phyloP scores from a whole-genome alignment of 2,888 invertebrate species.

The Nineta flava region DNA sequence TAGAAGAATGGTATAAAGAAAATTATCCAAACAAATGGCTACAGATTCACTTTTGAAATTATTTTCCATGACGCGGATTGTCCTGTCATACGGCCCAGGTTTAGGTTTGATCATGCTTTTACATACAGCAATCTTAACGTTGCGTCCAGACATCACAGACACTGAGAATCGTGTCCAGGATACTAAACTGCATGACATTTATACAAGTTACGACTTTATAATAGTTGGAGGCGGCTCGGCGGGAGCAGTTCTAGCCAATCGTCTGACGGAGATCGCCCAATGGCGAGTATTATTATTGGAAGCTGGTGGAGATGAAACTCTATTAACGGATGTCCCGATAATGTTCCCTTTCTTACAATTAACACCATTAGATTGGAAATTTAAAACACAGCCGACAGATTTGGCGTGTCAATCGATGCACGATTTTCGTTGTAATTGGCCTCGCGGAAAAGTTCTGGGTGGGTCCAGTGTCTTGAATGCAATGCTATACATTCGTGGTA shows the following conservation, averaged over 20 bases:
- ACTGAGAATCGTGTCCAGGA: constrained; percentile 41
- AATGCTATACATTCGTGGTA: constrained; percentile 79
- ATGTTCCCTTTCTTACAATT: constrained; percentile 55
- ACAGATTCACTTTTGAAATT: constrained; percentile 20
- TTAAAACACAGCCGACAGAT: constrained; percentile 54
- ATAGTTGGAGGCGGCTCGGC: constrained; percentile 71
- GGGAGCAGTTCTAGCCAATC: constrained; percentile 61
- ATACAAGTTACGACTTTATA: constrained; percentile 58
- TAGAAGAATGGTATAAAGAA: no score
- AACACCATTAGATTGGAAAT: constrained; percentile 68
- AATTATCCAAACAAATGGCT: not conserved
- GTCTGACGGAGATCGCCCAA: constrained; percentile 54
- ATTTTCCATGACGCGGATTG: constrained; percentile 45
- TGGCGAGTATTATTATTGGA: constrained; percentile 65
- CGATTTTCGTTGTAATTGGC: constrained; percentile 51
- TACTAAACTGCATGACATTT: constrained; percentile 33
- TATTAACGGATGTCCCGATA: constrained; percentile 54
- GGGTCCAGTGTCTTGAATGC: constrained; percentile 78
- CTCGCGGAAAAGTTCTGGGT: constrained; percentile 61
- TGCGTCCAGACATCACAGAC: constrained; percentile 59
- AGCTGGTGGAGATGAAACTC: constrained; percentile 61
- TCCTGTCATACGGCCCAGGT: constrained; percentile 46
- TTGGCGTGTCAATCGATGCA: constrained; percentile 52
- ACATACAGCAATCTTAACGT: constrained; percentile 42
- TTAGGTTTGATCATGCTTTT: constrained; percentile 46